Percentiles rank a stretch among this genome's conserved stretches.
These are phyloP conservation scores for Urechis unicinctus DNA, from an alignment of 2,888 invertebrate species.

Conservation along the genomic window DNA sequence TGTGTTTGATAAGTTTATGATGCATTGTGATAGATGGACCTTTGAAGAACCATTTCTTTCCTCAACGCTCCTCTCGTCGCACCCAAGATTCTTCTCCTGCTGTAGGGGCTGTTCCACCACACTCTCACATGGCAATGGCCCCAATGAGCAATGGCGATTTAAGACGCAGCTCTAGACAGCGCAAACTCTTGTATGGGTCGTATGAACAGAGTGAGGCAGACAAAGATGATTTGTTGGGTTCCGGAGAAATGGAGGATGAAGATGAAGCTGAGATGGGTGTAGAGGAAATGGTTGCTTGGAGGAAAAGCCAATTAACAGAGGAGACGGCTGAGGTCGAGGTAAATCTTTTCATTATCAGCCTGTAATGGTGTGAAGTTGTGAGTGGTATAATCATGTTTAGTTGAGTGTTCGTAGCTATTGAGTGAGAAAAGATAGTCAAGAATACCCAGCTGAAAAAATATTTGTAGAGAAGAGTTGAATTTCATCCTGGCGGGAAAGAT, in stretches of 20 bases:
- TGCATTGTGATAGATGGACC: no score
- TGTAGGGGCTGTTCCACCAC: background rate
- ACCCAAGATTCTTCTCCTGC: no score
- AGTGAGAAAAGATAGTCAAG: no score
- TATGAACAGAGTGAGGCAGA: constrained; percentile 30
- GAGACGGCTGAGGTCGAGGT: constrained; percentile 4
- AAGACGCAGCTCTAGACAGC: constrained; percentile 33
- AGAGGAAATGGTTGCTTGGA: background rate
- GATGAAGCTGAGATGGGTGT: background rate
- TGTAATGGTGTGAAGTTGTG: background rate
- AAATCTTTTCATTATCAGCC: background rate
- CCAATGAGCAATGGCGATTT: background rate
- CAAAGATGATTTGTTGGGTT: constrained; percentile 11
- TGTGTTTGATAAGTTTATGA: no score
- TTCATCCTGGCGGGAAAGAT: no score
- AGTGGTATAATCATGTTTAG: no score
- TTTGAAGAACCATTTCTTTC: background rate
- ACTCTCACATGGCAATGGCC: background rate
- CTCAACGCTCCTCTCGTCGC: background rate
- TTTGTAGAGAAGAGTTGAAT: no score
- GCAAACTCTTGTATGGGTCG: constrained; percentile 30
- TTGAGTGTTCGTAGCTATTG: no score
- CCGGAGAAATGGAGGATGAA: background rate
- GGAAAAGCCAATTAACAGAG: background rate
- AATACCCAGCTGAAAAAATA: no score